phyloP scores from a whole-genome alignment of 2,888 invertebrate species.

The Ecdyonurus torrentis region DNA sequence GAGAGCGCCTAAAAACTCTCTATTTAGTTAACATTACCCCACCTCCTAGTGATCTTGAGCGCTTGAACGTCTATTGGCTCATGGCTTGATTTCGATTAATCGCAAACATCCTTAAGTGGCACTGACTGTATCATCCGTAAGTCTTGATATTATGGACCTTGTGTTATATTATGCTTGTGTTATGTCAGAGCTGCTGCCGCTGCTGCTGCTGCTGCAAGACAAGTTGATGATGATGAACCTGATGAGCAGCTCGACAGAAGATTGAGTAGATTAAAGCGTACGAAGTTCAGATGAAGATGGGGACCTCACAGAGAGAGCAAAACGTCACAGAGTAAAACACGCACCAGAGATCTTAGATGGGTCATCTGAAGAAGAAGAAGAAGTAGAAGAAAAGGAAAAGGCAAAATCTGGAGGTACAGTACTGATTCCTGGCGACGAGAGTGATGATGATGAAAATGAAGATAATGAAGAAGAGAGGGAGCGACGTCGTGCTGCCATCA shows the following conservation, averaged over 20 bases:
- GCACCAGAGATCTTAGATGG: background rate
- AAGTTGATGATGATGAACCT: conserved; percentile 29
- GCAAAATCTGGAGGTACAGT: no score
- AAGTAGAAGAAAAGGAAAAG: background rate
- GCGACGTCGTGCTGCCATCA: conserved; percentile 49
- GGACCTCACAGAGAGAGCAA: background rate
- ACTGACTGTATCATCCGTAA: no score
- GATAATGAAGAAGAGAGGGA: conserved; percentile 75
- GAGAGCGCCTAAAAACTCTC: no score
- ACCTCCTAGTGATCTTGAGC: no score
- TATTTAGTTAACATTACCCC: no score
- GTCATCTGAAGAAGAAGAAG: background rate
- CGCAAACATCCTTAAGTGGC: no score
- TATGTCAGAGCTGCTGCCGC: conserved; percentile 6
- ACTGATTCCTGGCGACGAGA: conserved; percentile 22
- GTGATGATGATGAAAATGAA: conserved; percentile 41
- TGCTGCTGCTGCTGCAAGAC: conserved; percentile 9
- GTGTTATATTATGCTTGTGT: no score
- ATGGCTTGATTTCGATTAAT: no score
- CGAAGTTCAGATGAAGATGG: background rate
- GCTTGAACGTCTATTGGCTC: no score
- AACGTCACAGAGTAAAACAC: background rate
- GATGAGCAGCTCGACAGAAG: conserved; percentile 63
- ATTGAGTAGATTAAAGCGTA: conserved; percentile 37
- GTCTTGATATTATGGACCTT: no score